Base-by-base conservation (phyloP, 2,797 vertebrate genomes). In the Sebastes steindachneri region DNA sequence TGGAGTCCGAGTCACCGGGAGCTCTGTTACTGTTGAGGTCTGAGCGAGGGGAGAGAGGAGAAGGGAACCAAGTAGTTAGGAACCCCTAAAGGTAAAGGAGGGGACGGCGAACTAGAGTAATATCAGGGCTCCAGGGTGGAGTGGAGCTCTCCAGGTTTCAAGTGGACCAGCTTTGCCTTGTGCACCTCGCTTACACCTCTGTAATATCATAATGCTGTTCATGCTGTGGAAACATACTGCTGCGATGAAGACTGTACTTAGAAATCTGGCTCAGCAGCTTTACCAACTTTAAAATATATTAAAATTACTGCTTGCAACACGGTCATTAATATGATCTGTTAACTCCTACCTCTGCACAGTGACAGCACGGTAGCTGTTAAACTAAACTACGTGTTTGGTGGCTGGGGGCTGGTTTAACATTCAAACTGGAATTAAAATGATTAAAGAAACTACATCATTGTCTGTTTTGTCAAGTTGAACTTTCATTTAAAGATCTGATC, bases 1-100 rank as follows among this genome's bases (percentile, higher is more conserved):
- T 1, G 98, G 98, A 0, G 97, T 97, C 2, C 95, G 98, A 5
- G 95, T 99, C 82, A 99, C 98, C 19, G 96, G 95, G 72, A 99
- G 98, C 94, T 96, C 94, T 0, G 93, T 99, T 21, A 96, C 80
- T 1, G 51, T 99, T 23, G 95, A 97, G 62, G 93, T 94, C 1
- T 98, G 94, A 96, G 83, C 5, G 9, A n/a, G 23, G 54, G 17
- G 35, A 23, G 19, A 2, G 31, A 31, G 57, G n/a, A 59, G 57
- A 64, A 33, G 26, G 35, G 10, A 77, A 29, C 10, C 1, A 19
- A 1, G 12, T 31, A 51, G 60, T 31, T 23, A 15, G 51, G 23
- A 72, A 37, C 17, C 28, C 29, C 25, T 28, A 19, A n/a, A 64
- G 23, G 26, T 23, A 23, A 54, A 54, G 17, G 54, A 72, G 19